These are phyloP conservation scores for Lerista edwardsae DNA, from an alignment of 2,797 vertebrate genomes.

Conservation along the genomic window DNA sequence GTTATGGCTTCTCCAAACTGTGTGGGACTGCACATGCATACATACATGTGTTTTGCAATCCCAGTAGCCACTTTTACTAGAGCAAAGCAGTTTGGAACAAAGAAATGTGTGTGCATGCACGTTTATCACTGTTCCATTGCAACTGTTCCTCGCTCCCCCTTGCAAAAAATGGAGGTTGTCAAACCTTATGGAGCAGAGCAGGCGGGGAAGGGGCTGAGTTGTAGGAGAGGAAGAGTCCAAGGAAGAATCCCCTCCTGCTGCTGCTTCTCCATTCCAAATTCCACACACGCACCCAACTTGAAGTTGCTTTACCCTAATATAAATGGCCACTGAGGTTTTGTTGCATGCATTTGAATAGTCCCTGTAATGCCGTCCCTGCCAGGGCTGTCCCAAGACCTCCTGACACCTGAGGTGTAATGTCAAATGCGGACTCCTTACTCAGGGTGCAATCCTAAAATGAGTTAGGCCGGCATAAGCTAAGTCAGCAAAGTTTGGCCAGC, in stretches of 20 bases:
- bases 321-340: not conserved
- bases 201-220: not conserved
- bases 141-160: not conserved
- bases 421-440: no score
- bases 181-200: not conserved
- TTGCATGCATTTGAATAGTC: not conserved
- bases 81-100: not conserved
- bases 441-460: no score
- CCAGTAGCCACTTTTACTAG: not conserved
- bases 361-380: not conserved
- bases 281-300: no score
- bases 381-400: no score
- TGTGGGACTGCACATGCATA: no score
- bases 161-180: not conserved
- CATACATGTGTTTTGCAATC: not conserved
- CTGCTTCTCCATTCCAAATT: not conserved
- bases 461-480: no score
- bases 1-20: not conserved
- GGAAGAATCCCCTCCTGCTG: not conserved
- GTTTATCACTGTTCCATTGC: not conserved
- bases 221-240: not conserved
- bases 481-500: no score
- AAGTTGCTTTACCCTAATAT: not conserved
- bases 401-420: no score
- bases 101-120: not conserved